Base-by-base conservation (phyloP, 2,113 vertebrate species). In the Vidua chalybeata region DNA sequence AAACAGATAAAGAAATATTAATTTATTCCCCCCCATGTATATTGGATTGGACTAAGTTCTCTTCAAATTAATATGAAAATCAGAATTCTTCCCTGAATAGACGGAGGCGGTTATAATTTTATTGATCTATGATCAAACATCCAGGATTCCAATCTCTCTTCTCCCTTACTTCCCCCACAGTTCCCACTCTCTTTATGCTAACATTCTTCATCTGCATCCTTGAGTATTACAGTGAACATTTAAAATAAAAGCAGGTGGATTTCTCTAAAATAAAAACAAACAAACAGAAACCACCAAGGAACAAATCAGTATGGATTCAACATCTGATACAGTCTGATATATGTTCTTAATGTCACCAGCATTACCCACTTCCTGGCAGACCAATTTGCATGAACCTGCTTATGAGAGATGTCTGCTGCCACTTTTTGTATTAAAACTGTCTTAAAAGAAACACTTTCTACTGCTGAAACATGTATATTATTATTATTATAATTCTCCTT, bases 171-270 rank as follows among this genome's bases (percentile, higher is more conserved):
- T 82, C 78, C 49, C 67, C 35, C 75, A 72, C 72, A 91, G 83
- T 49, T 96, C 83, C 85, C 52, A 94, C 92, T 71, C 80, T 91
- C 77, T 94, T 91, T 82, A 94, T 79, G 71, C 81, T 96, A 93
- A 95, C 83, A 94, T 83, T 77, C 73, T 87, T 78, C 64, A 82
- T 75, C 79, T 89, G 64, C 69, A 81, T 84, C 95, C 89, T 48
- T 91, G 55, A 92, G 52, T 45, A 90, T 84, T 79, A 89, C 59
- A 62, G 43, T 43, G 93, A 89, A 83, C 35, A 84, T 68, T 97
- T 94, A 68, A 97, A 97, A 97, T 89, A 90, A 76, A 89, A 91
- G 54, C 91, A 97, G 80, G 92, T 93, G 28, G 62, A 86, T 87
- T 97, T 96, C 87, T 97, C 68, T 37, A 71, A 67, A 72, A 80